These are phyloP conservation scores for Ptyas mucosa DNA, from an alignment of 2,113 vertebrate species.

Conservation along the genomic window DNA sequence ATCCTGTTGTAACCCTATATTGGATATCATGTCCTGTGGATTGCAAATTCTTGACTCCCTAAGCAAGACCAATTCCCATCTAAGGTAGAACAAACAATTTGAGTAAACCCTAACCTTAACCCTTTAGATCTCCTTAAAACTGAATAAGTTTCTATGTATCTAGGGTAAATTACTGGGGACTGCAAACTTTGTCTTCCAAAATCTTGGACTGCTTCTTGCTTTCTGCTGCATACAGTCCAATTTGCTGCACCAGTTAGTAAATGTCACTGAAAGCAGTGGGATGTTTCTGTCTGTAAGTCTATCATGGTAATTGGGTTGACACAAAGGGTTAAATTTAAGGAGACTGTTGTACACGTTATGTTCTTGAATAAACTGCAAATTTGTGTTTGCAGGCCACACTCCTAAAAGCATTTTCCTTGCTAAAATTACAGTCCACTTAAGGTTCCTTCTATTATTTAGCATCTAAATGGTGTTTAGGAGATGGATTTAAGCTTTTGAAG, in stretches of 20 bases:
- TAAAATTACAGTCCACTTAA: background rate
- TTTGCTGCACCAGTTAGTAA: background rate
- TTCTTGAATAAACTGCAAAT: background rate
- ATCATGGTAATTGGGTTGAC: background rate
- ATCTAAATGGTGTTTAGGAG: background rate
- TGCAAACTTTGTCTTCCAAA: background rate
- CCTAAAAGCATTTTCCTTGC: background rate
- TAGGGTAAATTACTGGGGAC: background rate
- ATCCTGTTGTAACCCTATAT: background rate
- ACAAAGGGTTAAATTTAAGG: background rate
- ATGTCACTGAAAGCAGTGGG: background rate
- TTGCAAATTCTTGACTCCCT: too few species aligned
- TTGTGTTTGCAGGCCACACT: background rate
- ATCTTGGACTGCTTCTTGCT: background rate
- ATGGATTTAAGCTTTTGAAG: background rate
- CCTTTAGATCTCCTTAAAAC: background rate
- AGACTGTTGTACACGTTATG: background rate
- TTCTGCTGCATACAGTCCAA: background rate
- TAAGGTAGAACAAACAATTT: background rate
- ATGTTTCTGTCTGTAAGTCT: background rate
- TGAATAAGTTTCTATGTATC: background rate
- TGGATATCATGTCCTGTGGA: background rate
- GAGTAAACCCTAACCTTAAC: background rate
- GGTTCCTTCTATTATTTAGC: background rate
- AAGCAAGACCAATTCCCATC: background rate